Percentiles rank a stretch among this genome's conserved stretches.
Evolutionary conservation across 2,113 vertebrate genomes (phyloP).

Genomic region (Mobula hypostoma): DNA sequence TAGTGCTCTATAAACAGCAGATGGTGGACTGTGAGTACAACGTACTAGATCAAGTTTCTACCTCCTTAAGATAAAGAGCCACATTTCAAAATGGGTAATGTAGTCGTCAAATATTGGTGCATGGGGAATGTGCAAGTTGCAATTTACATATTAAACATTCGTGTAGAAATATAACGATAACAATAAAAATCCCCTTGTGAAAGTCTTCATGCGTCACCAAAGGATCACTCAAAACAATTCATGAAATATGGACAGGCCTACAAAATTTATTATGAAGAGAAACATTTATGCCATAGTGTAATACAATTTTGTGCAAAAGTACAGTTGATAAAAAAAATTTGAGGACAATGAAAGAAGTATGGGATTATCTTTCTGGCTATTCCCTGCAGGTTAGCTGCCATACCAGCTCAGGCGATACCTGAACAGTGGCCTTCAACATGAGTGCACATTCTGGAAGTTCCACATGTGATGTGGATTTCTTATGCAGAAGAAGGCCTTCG

Average conservation of each 20-base stretch:
- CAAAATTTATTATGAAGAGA: not conserved
- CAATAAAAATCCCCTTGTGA: not conserved
- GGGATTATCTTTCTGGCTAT: no score
- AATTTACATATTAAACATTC: constrained; percentile 25
- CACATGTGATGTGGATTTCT: no score
- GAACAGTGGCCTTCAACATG: no score
- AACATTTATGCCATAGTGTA: not conserved
- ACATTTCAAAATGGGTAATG: constrained; percentile 3
- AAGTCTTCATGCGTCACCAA: not conserved
- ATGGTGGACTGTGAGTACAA: not conserved
- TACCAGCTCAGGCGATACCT: no score
- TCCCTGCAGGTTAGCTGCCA: no score
- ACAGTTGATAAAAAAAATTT: no score
- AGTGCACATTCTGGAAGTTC: no score
- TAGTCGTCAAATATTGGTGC: constrained; percentile 12
- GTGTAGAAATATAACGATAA: not conserved
- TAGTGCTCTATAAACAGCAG: not conserved
- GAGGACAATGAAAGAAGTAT: no score
- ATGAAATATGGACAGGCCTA: not conserved
- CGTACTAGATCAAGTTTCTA: not conserved
- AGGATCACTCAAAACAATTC: not conserved
- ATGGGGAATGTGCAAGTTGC: not conserved
- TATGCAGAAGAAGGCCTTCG: no score
- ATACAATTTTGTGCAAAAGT: no score
- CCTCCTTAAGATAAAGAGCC: not conserved